Percentiles rank a stretch among this genome's conserved stretches.
Evolutionary conservation across 2,888 invertebrate species (phyloP).

Genomic region (Ganaspis brasiliensis): DNA sequence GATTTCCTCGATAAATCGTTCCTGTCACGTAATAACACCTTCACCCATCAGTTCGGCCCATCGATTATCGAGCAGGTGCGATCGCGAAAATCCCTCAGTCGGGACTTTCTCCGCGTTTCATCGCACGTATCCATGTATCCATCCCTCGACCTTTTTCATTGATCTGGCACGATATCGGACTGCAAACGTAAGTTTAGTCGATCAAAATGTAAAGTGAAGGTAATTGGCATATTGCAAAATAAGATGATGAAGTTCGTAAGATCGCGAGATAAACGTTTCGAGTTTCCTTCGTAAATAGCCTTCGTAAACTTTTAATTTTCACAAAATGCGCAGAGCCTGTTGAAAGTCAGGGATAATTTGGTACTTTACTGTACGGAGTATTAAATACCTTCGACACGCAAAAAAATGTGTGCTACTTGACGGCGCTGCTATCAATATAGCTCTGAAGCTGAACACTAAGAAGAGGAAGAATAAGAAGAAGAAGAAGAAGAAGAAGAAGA

Average conservation of each 20-base stretch:
- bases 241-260: constrained; percentile 34
- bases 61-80: constrained; percentile 57
- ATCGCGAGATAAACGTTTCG: constrained; percentile 5
- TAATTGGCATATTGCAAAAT: constrained; percentile 38
- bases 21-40: constrained; percentile 62
- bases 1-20: constrained; percentile 61
- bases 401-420: too few relatives aligned
- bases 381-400: too few relatives aligned
- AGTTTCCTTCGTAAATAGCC: too few relatives aligned
- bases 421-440: too few relatives aligned
- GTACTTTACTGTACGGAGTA: too few relatives aligned
- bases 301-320: too few relatives aligned
- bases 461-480: too few relatives aligned
- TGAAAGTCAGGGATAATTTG: background rate
- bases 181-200: background rate
- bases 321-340: too few relatives aligned
- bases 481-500: too few relatives aligned
- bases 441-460: too few relatives aligned
- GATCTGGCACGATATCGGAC: constrained; percentile 24
- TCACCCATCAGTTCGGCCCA: constrained; percentile 52
- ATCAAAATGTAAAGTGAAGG: constrained; percentile 39
- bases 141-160: constrained; percentile 29
- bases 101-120: constrained; percentile 36
- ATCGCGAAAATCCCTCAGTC: constrained; percentile 40
- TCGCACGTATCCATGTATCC: constrained; percentile 23